Evolutionary conservation across 2,888 invertebrate genomes (phyloP).

Genomic region (Tridacna crocea): DNA sequence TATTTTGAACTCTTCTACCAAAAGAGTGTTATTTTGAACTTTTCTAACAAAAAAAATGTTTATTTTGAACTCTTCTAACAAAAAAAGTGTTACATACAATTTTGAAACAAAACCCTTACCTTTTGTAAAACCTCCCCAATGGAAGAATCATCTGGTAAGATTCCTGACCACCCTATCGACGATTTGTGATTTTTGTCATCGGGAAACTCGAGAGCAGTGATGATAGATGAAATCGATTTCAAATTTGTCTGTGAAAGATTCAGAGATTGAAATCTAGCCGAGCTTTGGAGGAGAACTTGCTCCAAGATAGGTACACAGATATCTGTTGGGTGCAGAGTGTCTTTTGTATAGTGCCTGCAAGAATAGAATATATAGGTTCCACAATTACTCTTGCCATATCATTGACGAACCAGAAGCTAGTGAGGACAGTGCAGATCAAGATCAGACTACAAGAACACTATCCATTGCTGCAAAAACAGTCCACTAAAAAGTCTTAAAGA

Average conservation of each 20-base stretch:
- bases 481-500: too few species aligned
- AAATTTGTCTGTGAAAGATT: conserved; percentile 31
- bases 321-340: conserved; percentile 21
- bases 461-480: too few species aligned
- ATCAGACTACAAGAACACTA: too few species aligned
- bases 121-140: conserved; percentile 3
- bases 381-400: too few species aligned
- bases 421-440: too few species aligned
- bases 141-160: not conserved
- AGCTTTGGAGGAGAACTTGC: not conserved
- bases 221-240: not conserved
- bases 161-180: not conserved
- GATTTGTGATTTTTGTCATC: not conserved
- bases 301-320: conserved; percentile 29
- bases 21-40: too few species aligned
- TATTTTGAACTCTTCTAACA: too few species aligned
- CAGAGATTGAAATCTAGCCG: conserved; percentile 16
- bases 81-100: too few species aligned
- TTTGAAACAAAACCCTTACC: not conserved
- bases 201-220: conserved; percentile 2
- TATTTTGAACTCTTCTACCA: too few species aligned
- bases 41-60: too few species aligned
- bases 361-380: not conserved
- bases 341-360: conserved; percentile 40
- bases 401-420: too few species aligned